Evolutionary conservation across 1,140 invertebrate genomes (phyloP).

Genomic region (Acromyrmex heyeri): DNA sequence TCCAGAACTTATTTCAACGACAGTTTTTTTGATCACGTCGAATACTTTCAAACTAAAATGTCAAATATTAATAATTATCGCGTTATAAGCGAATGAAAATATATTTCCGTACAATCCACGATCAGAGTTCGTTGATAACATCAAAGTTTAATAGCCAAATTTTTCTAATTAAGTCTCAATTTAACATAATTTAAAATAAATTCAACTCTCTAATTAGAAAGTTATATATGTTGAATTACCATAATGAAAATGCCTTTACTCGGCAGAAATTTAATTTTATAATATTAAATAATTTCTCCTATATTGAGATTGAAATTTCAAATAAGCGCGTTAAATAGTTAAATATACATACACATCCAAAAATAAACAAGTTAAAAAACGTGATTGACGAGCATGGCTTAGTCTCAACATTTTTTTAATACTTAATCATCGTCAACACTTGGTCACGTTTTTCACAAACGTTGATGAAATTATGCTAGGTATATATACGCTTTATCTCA

Average conservation of each 20-base stretch:
- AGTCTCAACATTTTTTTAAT: slow-evolving; percentile 26
- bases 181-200: neutral
- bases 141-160: neutral
- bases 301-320: slow-evolving; percentile 1
- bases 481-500: neutral
- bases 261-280: neutral
- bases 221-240: neutral
- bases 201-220: neutral
- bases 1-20: slow-evolving; percentile 1
- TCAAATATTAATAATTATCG: neutral
- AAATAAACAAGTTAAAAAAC: slow-evolving; percentile 35
- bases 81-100: neutral
- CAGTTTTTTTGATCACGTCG: neutral
- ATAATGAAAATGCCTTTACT: neutral
- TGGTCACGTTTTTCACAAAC: neutral
- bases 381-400: slow-evolving; percentile 26
- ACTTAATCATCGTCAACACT: slow-evolving; percentile 25
- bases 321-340: neutral
- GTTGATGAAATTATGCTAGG: slow-evolving; percentile 36
- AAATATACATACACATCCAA: neutral
- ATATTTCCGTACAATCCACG: neutral
- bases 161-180: neutral
- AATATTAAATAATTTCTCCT: neutral
- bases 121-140: neutral
- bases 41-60: neutral